Base-by-base conservation (phyloP, 92 coral and sea anemone species). In the Epizoanthus ramosus region DNA sequence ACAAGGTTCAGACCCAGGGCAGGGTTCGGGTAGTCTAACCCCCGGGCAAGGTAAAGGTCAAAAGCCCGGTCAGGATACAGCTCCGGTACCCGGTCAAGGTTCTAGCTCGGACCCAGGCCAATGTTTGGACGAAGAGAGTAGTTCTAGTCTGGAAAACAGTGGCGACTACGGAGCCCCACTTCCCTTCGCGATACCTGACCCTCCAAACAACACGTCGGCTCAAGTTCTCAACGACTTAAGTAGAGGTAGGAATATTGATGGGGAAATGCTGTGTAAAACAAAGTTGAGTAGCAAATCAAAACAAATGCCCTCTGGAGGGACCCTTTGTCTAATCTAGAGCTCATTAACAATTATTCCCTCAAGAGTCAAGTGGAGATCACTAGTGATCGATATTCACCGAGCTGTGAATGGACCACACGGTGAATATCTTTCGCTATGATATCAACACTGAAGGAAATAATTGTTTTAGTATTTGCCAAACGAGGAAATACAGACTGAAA, bases 161-260 rank as follows among this genome's bases (percentile, higher is more conserved):
- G 82, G 82, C 15, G 66, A 43, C 8, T 77, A 60, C 9, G 82
- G 82, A 6, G 82, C 59, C 1, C 57, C 82, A 3, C 82, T 77
- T 21, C 16, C 71, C 3, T 77, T 77, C 43, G 70, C 45, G 12
- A 61, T 61, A 4, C 57, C 82, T 37, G 58, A 63, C 18, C 21
- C 82, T 22, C 15, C 19, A 60, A 77, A 61, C 41, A 22, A 3
- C 14, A 61, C 57, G 17, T 10, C 2, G 12, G 52, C 41, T n/a
- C 82, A 33, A 35, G 70, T 77, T 22, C 13, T 77, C 10, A 22
- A 63, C 15, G 82, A 77, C 23, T 60, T 77, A 56, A 68, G 63
- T n/a, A 41, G 59, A 61, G 82, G 82, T 77, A 17, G 13, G 35
- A 25, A 15, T 6, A 10, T 8, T 28, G 24, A 14, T 66, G 1